Evolutionary conservation across 2,888 invertebrate species (phyloP).

Genomic region (Schizaphis graminum): DNA sequence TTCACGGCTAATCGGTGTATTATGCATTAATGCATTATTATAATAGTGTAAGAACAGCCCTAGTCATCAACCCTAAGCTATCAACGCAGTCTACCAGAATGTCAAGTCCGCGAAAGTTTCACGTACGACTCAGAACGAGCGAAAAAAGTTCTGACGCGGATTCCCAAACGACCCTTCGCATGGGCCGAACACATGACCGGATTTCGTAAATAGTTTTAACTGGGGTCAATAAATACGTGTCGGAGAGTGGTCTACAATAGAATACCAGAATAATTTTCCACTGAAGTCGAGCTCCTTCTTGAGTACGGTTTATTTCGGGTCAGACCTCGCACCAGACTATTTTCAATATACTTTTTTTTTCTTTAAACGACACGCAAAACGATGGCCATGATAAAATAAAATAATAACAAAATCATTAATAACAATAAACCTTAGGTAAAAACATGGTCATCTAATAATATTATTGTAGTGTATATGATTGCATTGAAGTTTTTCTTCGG

Average conservation of each 20-base stretch:
- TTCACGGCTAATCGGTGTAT: neutral
- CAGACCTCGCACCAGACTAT: neutral
- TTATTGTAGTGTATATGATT: neutral
- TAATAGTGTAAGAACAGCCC: neutral
- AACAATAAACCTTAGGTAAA: neutral
- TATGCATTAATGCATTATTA: neutral
- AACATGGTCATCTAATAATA: neutral
- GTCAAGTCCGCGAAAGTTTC: slow-evolving; percentile 39
- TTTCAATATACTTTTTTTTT: slow-evolving; percentile 16
- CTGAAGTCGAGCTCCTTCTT: neutral
- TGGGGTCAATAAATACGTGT: slow-evolving; percentile 35
- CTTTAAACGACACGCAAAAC: neutral
- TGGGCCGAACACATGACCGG: slow-evolving; percentile 45
- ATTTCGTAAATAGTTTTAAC: slow-evolving; percentile 58
- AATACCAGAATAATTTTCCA: slow-evolving; percentile 19
- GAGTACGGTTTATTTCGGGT: slow-evolving; percentile 11
- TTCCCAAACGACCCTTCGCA: slow-evolving; percentile 13
- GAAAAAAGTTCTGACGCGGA: slow-evolving; percentile 50
- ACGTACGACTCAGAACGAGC: neutral
- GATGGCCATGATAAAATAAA: neutral
- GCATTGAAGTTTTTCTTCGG: neutral
- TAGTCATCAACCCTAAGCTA: neutral
- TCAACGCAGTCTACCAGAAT: neutral
- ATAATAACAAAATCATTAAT: neutral
- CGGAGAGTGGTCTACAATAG: slow-evolving; percentile 15